Evolutionary conservation across 53 echinoderm and acorn worm genomes (phyloP).

Genomic region (Antedon mediterranea): DNA sequence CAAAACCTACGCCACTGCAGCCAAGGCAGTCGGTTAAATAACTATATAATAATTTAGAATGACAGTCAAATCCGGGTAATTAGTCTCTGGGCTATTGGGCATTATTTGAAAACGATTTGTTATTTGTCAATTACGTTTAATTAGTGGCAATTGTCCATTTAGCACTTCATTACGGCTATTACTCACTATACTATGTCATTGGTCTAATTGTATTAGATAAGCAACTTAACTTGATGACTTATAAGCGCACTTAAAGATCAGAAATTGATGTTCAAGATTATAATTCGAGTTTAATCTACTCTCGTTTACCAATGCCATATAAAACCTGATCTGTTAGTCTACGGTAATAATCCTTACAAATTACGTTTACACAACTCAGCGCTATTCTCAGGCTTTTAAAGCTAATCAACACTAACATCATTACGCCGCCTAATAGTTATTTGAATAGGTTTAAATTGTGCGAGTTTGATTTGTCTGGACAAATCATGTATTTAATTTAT

Average conservation of each 20-base stretch:
- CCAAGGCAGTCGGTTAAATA: not conserved
- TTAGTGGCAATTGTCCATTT: not conserved
- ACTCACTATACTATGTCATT: not conserved
- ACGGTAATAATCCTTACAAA: not conserved
- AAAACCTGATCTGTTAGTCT: not conserved
- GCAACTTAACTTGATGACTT: not conserved
- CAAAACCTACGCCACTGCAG: not conserved
- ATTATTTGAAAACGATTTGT: conserved; percentile 1
- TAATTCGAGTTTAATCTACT: not conserved
- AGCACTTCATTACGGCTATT: not conserved
- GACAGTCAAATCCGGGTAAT: not conserved
- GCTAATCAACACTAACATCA: not conserved
- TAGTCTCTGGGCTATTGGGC: not conserved
- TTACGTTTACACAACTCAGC: not conserved
- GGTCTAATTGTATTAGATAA: not conserved
- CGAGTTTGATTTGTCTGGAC: not conserved
- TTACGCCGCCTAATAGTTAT: not conserved
- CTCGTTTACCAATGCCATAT: not conserved
- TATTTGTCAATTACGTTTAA: not conserved
- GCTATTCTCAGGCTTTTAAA: not conserved
- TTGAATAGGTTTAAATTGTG: not conserved
- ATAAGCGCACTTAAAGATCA: not conserved
- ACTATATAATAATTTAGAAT: not conserved
- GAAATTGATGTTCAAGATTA: not conserved
- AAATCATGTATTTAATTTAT: not conserved